phyloP scores from a whole-genome alignment of 2,797 vertebrate species.

The Crenuchus spilurus region DNA sequence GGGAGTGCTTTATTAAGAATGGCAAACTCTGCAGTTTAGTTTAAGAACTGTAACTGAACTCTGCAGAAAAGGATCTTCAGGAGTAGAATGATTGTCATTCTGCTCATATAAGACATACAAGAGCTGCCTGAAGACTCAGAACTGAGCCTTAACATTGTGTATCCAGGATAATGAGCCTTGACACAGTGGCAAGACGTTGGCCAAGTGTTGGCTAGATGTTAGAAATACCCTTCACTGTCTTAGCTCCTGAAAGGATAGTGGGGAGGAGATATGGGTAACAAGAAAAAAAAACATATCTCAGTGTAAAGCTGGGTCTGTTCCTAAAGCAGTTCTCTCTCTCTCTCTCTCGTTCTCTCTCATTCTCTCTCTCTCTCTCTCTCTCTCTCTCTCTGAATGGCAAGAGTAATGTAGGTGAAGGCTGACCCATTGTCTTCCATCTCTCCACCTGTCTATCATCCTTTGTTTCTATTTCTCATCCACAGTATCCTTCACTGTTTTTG shows the following conservation, averaged over 20 bases:
- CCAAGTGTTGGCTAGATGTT: neutral
- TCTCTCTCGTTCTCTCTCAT: no score
- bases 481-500: neutral
- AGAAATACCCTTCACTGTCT: neutral
- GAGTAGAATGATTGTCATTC: neutral
- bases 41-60: neutral
- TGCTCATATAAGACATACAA: neutral
- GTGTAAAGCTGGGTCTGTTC: neutral
- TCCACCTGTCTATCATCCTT: conserved; percentile 21
- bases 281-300: neutral
- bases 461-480: neutral
- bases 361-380: no score
- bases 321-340: neutral
- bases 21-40: neutral
- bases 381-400: conserved; percentile 11
- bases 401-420: conserved; percentile 10
- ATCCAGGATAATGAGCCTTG: neutral
- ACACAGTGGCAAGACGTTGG: neutral
- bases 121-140: neutral
- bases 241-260: neutral
- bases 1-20: neutral
- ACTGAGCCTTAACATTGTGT: neutral
- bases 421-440: conserved; percentile 14
- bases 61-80: neutral
- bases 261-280: neutral